Evolutionary conservation across 2,888 invertebrate genomes (phyloP), one percentile per base, ranked within the genome.

Genomic region (Spilarctia lutea): DNA sequence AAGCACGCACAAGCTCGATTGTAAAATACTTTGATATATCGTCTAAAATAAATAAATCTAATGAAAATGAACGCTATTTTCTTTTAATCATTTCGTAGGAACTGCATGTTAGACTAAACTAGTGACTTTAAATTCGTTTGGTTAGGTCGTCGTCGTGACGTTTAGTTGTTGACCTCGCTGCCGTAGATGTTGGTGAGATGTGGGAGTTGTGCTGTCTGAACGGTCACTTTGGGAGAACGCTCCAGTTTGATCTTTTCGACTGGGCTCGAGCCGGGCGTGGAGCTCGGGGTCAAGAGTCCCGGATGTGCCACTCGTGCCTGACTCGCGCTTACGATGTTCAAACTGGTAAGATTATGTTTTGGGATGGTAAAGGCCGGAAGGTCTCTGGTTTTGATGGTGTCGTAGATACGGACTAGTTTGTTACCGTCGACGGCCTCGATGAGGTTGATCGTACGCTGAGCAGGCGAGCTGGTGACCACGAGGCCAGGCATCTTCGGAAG

Each of bases 251-350:
- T 24, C 73, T 92, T 94, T 35, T 94, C 94, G 11, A 87, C 79
- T 6, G 92, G 91, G 75, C 90, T 91, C 18, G 89, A 85, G 93
- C 88, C 88, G 0, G 96, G 96, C 74, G 96, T 96, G 65, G 96
- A 94, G 76, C 91, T 93, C 18, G 96, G 96, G 33, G 96, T 96
- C 66, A 96, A 88, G 71, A 96, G 91, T 66, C 96, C 96, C 0
- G 79, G 68, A 74, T 87, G 87, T 10, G n/a, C 2, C n/a, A 56
- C 10, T 8, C 91, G 84, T 33, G 88, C 68, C 81, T 81, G 77
- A 83, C 73, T 86, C 85, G 89, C 89, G 73, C 88, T 86, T 13
- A 93, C 88, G 10, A 94, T 89, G 74, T 91, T 92, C 16, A 94
- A 76, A 73, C 88, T 89, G 27, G 91, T 86, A 33, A 95, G 85